Evolutionary conservation across 92 coral and sea anemone genomes (phyloP).

Genomic region (Phenganax stokvisi): DNA sequence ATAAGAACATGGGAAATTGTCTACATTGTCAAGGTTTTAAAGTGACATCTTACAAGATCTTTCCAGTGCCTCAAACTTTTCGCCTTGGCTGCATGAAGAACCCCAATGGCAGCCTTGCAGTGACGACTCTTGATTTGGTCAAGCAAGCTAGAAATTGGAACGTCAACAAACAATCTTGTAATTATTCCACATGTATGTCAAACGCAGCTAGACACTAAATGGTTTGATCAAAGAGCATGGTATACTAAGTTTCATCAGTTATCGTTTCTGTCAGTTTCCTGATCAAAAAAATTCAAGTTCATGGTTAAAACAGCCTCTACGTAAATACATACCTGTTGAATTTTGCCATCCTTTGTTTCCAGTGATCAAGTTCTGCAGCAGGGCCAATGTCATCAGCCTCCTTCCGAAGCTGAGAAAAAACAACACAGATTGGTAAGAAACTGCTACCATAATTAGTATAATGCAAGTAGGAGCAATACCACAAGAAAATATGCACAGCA

Average conservation of each 20-base stretch:
- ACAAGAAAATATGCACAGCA: neutral
- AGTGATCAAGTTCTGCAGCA: conserved; percentile 94
- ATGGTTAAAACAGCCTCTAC: neutral
- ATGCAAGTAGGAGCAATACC: no score
- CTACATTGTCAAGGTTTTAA: neutral
- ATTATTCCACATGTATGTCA: neutral
- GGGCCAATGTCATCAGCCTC: conserved; percentile 99
- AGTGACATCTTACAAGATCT: conserved; percentile 64
- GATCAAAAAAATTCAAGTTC: neutral
- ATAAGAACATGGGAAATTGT: no score
- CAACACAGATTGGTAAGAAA: neutral
- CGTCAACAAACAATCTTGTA: neutral
- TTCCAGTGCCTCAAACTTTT: conserved; percentile 94
- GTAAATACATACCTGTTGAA: conserved; percentile 68
- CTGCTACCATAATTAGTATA: neutral
- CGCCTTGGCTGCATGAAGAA: conserved; percentile 95
- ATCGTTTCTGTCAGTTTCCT: neutral
- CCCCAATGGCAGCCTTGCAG: conserved; percentile 95
- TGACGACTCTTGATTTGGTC: conserved; percentile 95
- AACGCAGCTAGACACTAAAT: no score
- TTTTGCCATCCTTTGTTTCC: conserved; percentile 99
- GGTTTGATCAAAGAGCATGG: no score
- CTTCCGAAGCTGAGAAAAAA: conserved; percentile 67
- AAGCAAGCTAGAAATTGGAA: conserved; percentile 51
- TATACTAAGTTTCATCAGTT: neutral